Conservation (phyloP, 2,888 invertebrate species). For the Incurvaria masculella region DNA sequence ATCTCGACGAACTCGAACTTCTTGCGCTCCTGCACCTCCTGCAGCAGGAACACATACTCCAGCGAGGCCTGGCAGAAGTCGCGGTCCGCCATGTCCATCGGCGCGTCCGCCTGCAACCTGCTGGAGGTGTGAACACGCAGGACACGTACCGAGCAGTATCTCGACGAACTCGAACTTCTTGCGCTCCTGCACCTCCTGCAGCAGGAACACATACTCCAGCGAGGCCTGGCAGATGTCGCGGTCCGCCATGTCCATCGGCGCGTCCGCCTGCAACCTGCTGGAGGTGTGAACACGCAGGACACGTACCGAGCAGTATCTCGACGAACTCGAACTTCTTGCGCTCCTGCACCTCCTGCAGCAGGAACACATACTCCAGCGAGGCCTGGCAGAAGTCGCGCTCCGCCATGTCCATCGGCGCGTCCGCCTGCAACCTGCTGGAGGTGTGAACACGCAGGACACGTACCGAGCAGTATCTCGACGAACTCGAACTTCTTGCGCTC, state of each 20-base stretch:
- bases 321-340: slow-evolving; percentile 99
- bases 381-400: slow-evolving; percentile 95
- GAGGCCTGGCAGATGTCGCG: slow-evolving; percentile 95
- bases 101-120: slow-evolving; percentile 90
- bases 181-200: slow-evolving; percentile 94
- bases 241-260: slow-evolving; percentile 95
- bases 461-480: not conserved
- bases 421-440: slow-evolving; percentile 88
- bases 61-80: slow-evolving; percentile 95
- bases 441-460: slow-evolving; percentile 20
- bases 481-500: slow-evolving; percentile 74
- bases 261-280: slow-evolving; percentile 92
- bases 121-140: too few relatives aligned
- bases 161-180: slow-evolving; percentile 66
- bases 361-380: slow-evolving; percentile 95
- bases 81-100: slow-evolving; percentile 94
- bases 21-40: slow-evolving; percentile 97
- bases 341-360: slow-evolving; percentile 97
- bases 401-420: slow-evolving; percentile 96
- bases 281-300: too few relatives aligned
- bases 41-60: slow-evolving; percentile 95
- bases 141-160: not conserved
- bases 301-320: slow-evolving; percentile 74
- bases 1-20: slow-evolving; percentile 99
- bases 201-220: slow-evolving; percentile 93